phyloP scores from a whole-genome alignment of 2,113 vertebrate species.

The Pachypanchax playfairii region DNA sequence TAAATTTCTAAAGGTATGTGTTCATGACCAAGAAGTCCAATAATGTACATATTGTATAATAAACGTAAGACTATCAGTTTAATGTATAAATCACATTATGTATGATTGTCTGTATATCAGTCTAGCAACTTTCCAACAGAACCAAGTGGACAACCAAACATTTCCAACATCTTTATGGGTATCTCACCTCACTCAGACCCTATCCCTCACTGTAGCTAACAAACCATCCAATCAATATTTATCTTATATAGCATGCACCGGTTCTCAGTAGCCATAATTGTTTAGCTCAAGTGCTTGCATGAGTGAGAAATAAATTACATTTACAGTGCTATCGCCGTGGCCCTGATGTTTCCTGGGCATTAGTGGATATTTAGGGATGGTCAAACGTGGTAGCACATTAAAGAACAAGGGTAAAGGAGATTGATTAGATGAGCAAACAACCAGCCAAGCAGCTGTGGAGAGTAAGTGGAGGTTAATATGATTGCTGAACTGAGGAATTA shows the following conservation, averaged over 20 bases:
- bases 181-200: constrained; percentile 42
- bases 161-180: too few species aligned
- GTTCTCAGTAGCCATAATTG: constrained; percentile 69
- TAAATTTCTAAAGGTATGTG: too few species aligned
- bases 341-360: constrained; percentile 74
- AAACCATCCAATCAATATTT: constrained; percentile 79
- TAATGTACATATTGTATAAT: too few species aligned
- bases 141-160: too few species aligned
- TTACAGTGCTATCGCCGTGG: constrained; percentile 75
- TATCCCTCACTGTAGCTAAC: constrained; percentile 66
- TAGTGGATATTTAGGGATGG: constrained; percentile 76
- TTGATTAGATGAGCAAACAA: constrained; percentile 77
- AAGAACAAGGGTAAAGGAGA: constrained; percentile 74
- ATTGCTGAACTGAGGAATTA: constrained; percentile 66
- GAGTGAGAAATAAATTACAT: constrained; percentile 79
- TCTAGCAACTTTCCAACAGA: too few species aligned
- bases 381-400: constrained; percentile 72
- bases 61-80: too few species aligned
- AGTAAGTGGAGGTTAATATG: constrained; percentile 74
- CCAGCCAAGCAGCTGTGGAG: constrained; percentile 64
- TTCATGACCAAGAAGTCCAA: too few species aligned
- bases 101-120: too few species aligned
- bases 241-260: constrained; percentile 72
- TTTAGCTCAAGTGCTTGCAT: constrained; percentile 78
- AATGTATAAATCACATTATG: too few species aligned